Evolutionary conservation across 1,140 invertebrate genomes (phyloP).

Genomic region (Phocides pigmalion): DNA sequence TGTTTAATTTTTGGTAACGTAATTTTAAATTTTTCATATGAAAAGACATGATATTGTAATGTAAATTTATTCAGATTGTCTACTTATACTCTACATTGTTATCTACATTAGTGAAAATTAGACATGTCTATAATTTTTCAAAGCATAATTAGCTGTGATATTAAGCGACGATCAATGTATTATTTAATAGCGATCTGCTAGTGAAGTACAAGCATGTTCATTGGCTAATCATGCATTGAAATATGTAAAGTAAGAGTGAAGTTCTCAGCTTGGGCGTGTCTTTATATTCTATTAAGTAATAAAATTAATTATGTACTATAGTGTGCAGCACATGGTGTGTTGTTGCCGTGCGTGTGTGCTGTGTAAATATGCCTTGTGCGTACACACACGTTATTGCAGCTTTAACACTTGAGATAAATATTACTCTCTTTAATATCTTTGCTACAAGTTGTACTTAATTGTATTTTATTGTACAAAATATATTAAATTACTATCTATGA

Average conservation of each 20-base stretch:
- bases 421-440: constrained; percentile 85
- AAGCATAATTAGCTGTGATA: constrained; percentile 84
- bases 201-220: constrained; percentile 79
- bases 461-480: constrained; percentile 86
- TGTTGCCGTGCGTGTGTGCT: constrained; percentile 79
- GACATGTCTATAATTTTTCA: constrained; percentile 83
- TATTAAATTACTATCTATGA: constrained; percentile 84
- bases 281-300: constrained; percentile 83
- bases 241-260: constrained; percentile 77
- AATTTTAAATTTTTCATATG: constrained; percentile 83
- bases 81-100: constrained; percentile 83
- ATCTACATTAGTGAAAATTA: constrained; percentile 83
- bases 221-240: constrained; percentile 84
- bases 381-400: constrained; percentile 83
- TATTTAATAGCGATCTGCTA: constrained; percentile 81
- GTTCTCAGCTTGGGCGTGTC: constrained; percentile 80
- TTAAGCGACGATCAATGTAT: constrained; percentile 82
- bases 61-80: constrained; percentile 83
- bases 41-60: constrained; percentile 84
- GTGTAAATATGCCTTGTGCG: constrained; percentile 83
- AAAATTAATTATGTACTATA: constrained; percentile 81
- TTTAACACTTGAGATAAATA: constrained; percentile 83
- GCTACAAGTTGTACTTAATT: constrained; percentile 85
- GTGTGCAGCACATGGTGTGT: constrained; percentile 80
- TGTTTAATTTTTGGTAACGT: constrained; percentile 84